A percentile compares a stretch with the other conserved stretches of the same genome.
These are phyloP conservation scores for Drosophila bunnanda DNA, from an alignment of 2,888 invertebrate species.

Conservation along the genomic window DNA sequence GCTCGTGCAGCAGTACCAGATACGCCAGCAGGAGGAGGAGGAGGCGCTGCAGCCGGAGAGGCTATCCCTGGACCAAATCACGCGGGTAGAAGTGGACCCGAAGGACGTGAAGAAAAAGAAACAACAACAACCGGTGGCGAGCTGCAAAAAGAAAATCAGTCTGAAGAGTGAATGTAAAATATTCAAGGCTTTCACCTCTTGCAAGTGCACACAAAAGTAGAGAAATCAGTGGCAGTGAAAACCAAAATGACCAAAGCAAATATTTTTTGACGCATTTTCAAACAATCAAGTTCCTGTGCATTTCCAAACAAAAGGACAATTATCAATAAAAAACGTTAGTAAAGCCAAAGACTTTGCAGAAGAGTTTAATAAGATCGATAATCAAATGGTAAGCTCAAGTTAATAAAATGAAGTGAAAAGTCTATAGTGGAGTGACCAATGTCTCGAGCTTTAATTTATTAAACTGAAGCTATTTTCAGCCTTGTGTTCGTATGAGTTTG, in stretches of 20 bases:
- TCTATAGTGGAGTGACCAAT: background rate
- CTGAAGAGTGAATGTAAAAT: conserved; percentile 54
- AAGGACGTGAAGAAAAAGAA: background rate
- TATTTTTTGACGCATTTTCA: conserved; percentile 33
- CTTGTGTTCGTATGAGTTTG: background rate
- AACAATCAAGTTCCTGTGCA: conserved; percentile 23
- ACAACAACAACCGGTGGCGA: background rate
- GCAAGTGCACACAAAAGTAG: conserved; percentile 51
- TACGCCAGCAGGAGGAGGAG: conserved; percentile 12
- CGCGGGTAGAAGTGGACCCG: conserved; percentile 1
- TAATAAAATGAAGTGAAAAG: background rate
- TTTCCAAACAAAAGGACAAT: background rate
- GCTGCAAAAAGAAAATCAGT: conserved; percentile 46
- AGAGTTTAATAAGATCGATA: background rate
- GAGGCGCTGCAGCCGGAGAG: conserved; percentile 12
- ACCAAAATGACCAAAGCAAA: conserved; percentile 8
- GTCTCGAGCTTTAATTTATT: too few relatives aligned
- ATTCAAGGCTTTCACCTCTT: conserved; percentile 51
- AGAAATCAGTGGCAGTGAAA: conserved; percentile 5
- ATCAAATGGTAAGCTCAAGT: conserved; percentile 9
- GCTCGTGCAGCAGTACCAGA: conserved; percentile 25
- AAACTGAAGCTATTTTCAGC: background rate
- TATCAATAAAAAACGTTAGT: background rate
- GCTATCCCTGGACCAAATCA: background rate
- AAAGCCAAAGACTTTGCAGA: background rate